These are phyloP conservation scores for Artibeus jamaicensis DNA, from an alignment of 2,797 vertebrate species.

Conservation along the genomic window DNA sequence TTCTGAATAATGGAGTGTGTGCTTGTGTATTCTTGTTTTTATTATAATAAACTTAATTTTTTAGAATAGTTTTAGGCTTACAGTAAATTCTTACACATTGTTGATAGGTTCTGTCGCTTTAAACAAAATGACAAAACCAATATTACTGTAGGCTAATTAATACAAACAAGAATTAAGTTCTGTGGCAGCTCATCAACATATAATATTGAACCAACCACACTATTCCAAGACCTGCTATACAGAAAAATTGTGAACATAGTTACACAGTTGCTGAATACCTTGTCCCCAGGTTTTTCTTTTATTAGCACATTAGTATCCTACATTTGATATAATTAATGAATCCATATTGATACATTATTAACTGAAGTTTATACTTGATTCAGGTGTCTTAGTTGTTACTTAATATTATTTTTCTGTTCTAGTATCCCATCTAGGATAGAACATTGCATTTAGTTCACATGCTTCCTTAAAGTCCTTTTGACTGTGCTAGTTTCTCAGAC, in stretches of 20 bases:
- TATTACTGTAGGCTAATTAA: not conserved
- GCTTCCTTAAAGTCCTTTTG: not conserved
- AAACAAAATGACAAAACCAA: not conserved
- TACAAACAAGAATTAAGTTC: not conserved
- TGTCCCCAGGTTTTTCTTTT: not conserved
- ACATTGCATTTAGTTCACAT: not conserved
- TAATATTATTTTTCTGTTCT: not conserved
- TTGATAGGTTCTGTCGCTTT: not conserved
- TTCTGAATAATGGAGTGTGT: not conserved
- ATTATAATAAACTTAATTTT: conserved; percentile 18
- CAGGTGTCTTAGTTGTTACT: not conserved
- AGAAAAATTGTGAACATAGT: not conserved
- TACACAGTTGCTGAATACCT: not conserved
- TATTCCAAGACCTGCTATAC: not conserved
- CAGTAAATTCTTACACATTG: not conserved
- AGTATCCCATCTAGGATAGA: not conserved
- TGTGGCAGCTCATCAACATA: not conserved
- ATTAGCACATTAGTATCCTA: not conserved
- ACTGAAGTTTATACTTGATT: not conserved
- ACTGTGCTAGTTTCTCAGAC: not conserved
- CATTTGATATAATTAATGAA: not conserved
- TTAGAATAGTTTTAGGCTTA: not conserved
- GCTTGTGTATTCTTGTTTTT: conserved; percentile 4
- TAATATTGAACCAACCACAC: not conserved
- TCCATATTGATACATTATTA: not conserved